A percentile compares a stretch with the other conserved stretches of the same genome.
phyloP scores from a whole-genome alignment of 2,797 vertebrate species.

The Botia kubotai region DNA sequence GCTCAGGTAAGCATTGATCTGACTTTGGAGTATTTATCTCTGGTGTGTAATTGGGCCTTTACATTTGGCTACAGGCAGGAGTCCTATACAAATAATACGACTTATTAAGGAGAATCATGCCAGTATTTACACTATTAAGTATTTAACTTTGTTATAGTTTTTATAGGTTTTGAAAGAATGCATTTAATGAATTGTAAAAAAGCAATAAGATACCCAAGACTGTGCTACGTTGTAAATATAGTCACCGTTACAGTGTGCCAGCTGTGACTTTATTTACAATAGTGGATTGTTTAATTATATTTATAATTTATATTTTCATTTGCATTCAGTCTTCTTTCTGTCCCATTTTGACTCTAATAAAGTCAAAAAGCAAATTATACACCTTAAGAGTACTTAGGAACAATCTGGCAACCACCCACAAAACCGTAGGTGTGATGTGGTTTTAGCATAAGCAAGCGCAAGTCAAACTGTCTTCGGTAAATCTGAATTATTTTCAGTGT shows the following conservation, averaged over 20 bases:
- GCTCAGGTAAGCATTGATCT: background rate
- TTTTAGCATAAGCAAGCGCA: background rate
- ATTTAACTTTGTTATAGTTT: too few relatives aligned
- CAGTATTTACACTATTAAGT: background rate
- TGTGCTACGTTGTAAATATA: background rate
- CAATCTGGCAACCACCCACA: background rate
- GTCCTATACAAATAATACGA: background rate
- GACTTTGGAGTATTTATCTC: background rate
- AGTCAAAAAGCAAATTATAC: background rate
- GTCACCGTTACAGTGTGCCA: background rate
- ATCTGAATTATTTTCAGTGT: too few relatives aligned
- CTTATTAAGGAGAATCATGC: background rate
- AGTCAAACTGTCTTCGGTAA: background rate
- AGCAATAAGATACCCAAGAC: background rate
- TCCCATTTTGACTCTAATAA: too few relatives aligned
- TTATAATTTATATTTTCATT: too few relatives aligned
- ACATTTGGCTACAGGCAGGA: background rate
- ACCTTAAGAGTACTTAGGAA: background rate
- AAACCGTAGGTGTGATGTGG: background rate
- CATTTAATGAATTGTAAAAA: background rate
- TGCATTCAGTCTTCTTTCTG: too few relatives aligned
- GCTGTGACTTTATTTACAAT: background rate
- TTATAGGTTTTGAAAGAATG: background rate
- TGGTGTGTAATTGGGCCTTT: conserved; percentile 4
- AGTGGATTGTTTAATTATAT: background rate